Evolutionary conservation across 2,113 vertebrate genomes (phyloP).

Genomic region (Scomber japonicus): DNA sequence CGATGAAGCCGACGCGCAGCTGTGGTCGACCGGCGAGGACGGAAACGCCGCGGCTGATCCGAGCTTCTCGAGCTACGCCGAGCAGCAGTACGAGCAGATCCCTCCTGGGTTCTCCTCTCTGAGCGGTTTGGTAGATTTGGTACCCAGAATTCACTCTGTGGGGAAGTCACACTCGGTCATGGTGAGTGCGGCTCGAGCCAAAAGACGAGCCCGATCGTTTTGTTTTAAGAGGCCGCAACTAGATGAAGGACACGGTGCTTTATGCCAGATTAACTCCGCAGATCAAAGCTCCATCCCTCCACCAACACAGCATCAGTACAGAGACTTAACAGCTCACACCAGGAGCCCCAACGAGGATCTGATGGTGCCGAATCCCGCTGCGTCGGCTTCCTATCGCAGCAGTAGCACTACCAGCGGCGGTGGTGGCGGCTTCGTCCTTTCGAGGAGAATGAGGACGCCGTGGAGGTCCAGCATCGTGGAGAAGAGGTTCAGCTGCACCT

Average conservation of each 20-base stretch:
- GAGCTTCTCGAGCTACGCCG: not conserved
- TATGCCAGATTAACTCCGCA: conserved; percentile 10
- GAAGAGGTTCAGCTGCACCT: conserved; percentile 78
- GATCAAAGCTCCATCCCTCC: conserved; percentile 12
- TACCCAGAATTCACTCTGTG: conserved; percentile 19
- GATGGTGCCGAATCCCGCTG: not conserved
- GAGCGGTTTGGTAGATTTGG: conserved; percentile 23
- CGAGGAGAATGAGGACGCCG: conserved; percentile 63
- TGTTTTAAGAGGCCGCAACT: conserved; percentile 29
- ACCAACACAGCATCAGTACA: conserved; percentile 14
- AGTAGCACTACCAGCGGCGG: not conserved
- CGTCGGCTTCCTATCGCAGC: conserved; percentile 19
- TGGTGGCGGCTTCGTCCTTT: conserved; percentile 6
- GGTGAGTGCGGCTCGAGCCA: conserved; percentile 7
- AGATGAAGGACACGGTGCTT: conserved; percentile 6
- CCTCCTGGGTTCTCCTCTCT: conserved; percentile 28
- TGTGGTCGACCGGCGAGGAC: conserved; percentile 41
- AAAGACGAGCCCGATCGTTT: conserved; percentile 28
- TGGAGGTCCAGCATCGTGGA: conserved; percentile 66
- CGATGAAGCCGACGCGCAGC: conserved; percentile 32
- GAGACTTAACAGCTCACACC: not conserved
- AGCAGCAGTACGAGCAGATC: conserved; percentile 33
- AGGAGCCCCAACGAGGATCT: not conserved
- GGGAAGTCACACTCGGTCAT: conserved; percentile 27
- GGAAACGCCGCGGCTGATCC: conserved; percentile 15